phyloP scores from a whole-genome alignment of 1,140 invertebrate species.

The Panagrolaimus sp. region DNA sequence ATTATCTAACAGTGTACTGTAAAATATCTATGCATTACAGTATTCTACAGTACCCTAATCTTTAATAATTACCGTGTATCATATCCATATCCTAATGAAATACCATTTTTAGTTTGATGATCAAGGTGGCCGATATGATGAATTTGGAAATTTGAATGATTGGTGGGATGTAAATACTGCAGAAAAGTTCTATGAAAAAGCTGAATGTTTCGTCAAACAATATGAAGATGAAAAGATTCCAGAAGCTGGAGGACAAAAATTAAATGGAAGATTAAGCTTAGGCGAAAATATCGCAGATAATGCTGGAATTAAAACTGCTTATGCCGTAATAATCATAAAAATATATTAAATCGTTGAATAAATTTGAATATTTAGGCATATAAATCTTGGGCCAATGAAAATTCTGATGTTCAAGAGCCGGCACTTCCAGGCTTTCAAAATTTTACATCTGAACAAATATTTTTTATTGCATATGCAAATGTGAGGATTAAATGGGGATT shows the following conservation, averaged over 20 bases:
- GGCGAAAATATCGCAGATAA: constrained; percentile 89
- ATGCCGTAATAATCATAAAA: constrained; percentile 67
- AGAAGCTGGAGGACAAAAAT: constrained; percentile 40
- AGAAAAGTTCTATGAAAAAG: constrained; percentile 44
- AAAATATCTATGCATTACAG: too few species aligned
- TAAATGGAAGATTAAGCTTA: constrained; percentile 73
- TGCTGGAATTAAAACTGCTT: constrained; percentile 80
- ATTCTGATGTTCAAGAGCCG: constrained; percentile 61
- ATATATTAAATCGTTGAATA: too few species aligned
- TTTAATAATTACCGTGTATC: too few species aligned
- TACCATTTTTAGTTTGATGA: constrained; percentile 29
- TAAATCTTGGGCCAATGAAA: constrained; percentile 64
- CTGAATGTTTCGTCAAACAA: constrained; percentile 53
- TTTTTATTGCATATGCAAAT: constrained; percentile 71
- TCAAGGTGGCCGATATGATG: constrained; percentile 49
- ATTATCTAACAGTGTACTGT: too few species aligned
- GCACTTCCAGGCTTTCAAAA: constrained; percentile 66
- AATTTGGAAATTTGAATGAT: constrained; percentile 51
- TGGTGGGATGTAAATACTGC: constrained; percentile 53
- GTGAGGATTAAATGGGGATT: constrained; percentile 62
- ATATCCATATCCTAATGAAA: too few species aligned
- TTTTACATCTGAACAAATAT: constrained; percentile 67
- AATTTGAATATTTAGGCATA: constrained; percentile 61
- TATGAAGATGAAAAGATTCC: constrained; percentile 40
- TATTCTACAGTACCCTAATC: not conserved